Conservation (phyloP, 2,797 vertebrate genomes). For the Lemur catta region DNA sequence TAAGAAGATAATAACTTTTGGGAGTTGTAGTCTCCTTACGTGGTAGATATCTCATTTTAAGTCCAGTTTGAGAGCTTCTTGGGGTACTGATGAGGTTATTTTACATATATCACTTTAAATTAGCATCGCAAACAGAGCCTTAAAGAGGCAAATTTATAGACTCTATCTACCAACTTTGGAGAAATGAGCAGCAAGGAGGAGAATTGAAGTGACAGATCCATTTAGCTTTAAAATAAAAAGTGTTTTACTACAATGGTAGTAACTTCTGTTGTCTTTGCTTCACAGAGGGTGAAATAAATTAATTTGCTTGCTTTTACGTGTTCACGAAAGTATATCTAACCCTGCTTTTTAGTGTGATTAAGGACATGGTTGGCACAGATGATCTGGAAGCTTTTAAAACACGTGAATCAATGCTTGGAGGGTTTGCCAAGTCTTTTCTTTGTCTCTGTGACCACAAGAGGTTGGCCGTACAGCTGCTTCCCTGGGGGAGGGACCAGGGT, state of each 20-base stretch:
- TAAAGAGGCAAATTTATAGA: not conserved
- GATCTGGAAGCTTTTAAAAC: not conserved
- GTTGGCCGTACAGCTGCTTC: not conserved
- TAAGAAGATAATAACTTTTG: not conserved
- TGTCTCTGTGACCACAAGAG: not conserved
- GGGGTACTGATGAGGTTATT: not conserved
- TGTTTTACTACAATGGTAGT: not conserved
- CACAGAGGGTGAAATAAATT: not conserved
- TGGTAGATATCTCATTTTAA: not conserved
- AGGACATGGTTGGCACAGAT: not conserved
- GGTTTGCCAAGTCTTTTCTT: not conserved
- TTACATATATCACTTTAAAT: not conserved
- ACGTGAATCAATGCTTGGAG: not conserved
- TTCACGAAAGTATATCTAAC: not conserved
- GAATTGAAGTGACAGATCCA: not conserved
- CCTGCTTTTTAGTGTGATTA: not conserved
- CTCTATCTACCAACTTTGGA: not conserved
- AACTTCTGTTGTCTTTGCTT: not conserved
- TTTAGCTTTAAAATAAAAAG: not conserved
- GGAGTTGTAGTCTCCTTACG: not conserved
- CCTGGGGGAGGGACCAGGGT: not conserved
- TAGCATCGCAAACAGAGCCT: not conserved
- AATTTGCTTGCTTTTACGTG: not conserved
- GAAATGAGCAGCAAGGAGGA: not conserved
- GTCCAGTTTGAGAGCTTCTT: slow-evolving; percentile 14